These are phyloP conservation scores for Ptiloglossa arizonensis DNA, from an alignment of 1,140 invertebrate species.

Conservation along the genomic window DNA sequence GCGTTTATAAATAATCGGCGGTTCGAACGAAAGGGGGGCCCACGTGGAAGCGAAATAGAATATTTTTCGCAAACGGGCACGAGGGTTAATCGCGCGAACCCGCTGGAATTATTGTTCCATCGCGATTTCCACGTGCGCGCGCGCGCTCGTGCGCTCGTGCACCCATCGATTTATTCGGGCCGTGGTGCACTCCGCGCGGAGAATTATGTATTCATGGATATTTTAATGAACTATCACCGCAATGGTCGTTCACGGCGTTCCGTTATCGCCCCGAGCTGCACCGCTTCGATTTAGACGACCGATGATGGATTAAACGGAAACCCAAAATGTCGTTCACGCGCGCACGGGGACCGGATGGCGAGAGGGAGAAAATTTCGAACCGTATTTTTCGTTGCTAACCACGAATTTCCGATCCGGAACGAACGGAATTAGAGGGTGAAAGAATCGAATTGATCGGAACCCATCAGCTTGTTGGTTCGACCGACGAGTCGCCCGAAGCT, in stretches of 20 bases:
- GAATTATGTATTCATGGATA: conserved; percentile 50
- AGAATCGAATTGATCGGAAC: too few species aligned
- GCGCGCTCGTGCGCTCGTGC: too few species aligned
- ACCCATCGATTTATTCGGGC: conserved; percentile 12
- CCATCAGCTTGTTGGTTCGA: too few species aligned
- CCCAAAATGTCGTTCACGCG: not conserved
- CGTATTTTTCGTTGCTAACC: not conserved
- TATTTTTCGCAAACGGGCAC: conserved; percentile 27
- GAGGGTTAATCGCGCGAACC: conserved; percentile 25
- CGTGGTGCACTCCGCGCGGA: not conserved
- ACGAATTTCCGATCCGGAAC: too few species aligned
- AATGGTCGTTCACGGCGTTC: not conserved
- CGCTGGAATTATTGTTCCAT: conserved; percentile 29
- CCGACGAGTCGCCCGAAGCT: not conserved
- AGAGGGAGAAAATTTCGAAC: not conserved
- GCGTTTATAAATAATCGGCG: conserved; percentile 39
- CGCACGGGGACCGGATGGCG: too few species aligned
- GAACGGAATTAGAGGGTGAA: too few species aligned
- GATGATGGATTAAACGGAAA: conserved; percentile 36
- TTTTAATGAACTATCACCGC: conserved; percentile 48
- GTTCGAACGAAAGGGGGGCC: conserved; percentile 27
- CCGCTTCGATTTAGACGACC: conserved; percentile 23
- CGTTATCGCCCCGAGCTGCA: conserved; percentile 37
- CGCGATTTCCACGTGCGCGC: not conserved
- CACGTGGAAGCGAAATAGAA: conserved; percentile 27